phyloP scores from a whole-genome alignment of 2,888 invertebrate species.

The Cactoblastis cactorum region DNA sequence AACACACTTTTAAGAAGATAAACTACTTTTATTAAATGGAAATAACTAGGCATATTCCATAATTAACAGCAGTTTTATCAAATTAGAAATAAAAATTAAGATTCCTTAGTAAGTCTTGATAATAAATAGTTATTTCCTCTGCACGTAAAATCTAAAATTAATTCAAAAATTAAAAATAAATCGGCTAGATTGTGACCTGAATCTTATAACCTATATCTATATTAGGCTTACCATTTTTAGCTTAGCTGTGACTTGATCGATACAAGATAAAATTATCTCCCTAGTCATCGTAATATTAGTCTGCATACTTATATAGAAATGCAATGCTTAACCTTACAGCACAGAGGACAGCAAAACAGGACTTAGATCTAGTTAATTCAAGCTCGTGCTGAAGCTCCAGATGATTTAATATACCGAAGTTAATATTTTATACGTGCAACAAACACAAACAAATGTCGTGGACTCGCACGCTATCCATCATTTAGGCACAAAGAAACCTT shows the following conservation, averaged over 20 bases:
- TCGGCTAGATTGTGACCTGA: conserved; percentile 1
- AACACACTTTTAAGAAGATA: too few relatives aligned
- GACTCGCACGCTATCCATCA: conserved; percentile 40
- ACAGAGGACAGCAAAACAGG: too few relatives aligned
- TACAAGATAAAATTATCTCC: background rate
- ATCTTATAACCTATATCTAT: background rate
- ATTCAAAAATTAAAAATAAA: background rate
- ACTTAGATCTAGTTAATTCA: too few relatives aligned
- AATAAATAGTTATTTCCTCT: too few relatives aligned
- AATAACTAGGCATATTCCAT: too few relatives aligned
- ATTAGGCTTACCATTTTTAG: background rate
- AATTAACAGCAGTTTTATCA: too few relatives aligned
- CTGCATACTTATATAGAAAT: too few relatives aligned
- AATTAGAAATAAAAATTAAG: too few relatives aligned
- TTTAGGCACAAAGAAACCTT: conserved; percentile 34
- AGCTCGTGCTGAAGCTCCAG: background rate
- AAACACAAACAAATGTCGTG: conserved; percentile 29
- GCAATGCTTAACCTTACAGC: too few relatives aligned
- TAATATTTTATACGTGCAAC: conserved; percentile 13
- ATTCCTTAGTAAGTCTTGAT: too few relatives aligned
- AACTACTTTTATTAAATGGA: too few relatives aligned
- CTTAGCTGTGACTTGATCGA: background rate
- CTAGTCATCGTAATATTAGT: background rate
- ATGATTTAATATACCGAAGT: too few relatives aligned
- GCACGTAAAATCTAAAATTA: background rate